Conservation (phyloP, 2,113 vertebrate genomes). For the Hyla sarda region DNA sequence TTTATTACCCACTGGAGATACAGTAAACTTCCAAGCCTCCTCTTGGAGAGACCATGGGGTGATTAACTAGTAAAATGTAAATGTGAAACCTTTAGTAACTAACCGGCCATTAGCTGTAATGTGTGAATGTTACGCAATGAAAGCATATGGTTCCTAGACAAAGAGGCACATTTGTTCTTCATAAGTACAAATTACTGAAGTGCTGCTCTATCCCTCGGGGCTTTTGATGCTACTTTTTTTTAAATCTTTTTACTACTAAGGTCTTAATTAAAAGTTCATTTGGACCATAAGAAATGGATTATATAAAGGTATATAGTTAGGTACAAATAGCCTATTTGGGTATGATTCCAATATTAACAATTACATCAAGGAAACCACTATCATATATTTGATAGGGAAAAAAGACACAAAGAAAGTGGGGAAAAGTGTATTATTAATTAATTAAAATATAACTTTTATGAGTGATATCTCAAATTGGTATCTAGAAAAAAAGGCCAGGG, state of each 20-base stretch:
- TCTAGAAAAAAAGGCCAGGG: too few relatives aligned
- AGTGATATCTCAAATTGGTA: too few relatives aligned
- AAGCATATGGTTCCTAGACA: conserved; percentile 10
- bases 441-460: too few relatives aligned
- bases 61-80: conserved; percentile 9
- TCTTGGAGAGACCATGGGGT: not conserved
- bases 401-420: too few relatives aligned
- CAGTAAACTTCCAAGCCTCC: not conserved
- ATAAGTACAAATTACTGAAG: conserved; percentile 10
- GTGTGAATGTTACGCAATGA: conserved; percentile 6
- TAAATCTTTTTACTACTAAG: not conserved
- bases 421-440: too few relatives aligned
- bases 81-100: not conserved
- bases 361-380: too few relatives aligned
- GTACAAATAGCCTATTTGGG: too few relatives aligned
- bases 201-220: not conserved
- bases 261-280: not conserved
- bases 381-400: too few relatives aligned
- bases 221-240: not conserved
- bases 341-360: too few relatives aligned
- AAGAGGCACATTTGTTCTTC: not conserved
- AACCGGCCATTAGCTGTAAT: not conserved
- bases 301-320: too few relatives aligned
- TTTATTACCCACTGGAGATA: not conserved
- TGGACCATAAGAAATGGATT: not conserved